Conservation (phyloP, 2,888 invertebrate genomes). For the Stenoptilia bipunctidactyla region DNA sequence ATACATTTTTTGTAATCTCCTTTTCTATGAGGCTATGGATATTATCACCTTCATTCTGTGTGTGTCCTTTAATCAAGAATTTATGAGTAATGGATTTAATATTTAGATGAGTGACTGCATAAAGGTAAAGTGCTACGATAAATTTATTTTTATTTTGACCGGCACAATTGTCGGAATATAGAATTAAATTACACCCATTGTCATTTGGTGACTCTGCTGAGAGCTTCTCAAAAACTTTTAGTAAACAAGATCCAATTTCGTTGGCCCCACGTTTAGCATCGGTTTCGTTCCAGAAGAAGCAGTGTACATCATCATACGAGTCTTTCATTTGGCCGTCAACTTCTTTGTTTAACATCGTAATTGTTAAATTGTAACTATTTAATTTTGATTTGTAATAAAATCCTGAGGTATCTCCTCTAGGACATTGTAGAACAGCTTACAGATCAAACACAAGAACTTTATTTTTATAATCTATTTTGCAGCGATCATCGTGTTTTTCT, state of each 20-base stretch:
- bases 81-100: constrained; percentile 15
- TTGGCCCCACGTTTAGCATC: constrained; percentile 17
- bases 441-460: constrained; percentile 16
- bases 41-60: constrained; percentile 14
- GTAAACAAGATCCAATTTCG: constrained; percentile 16
- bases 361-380: constrained; percentile 15
- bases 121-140: constrained; percentile 12
- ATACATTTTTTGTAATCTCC: constrained; percentile 13
- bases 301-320: constrained; percentile 10
- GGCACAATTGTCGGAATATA: constrained; percentile 15
- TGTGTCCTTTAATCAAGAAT: constrained; percentile 16
- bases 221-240: constrained; percentile 8
- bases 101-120: constrained; percentile 13
- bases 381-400: constrained; percentile 19
- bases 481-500: constrained; percentile 15
- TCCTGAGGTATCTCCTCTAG: constrained; percentile 14
- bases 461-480: constrained; percentile 15
- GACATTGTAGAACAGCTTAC: constrained; percentile 17
- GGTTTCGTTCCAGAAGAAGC: constrained; percentile 19
- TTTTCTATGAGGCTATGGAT: constrained; percentile 16
- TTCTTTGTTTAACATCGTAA: constrained; percentile 1
- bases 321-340: constrained; percentile 1
- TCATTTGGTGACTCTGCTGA: constrained; percentile 5
- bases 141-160: constrained; percentile 18
- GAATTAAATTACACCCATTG: constrained; percentile 10